Evolutionary conservation across 2,888 invertebrate species (phyloP), one percentile per base, ranked within the genome.

Genomic region (Zelleria hepariella): DNA sequence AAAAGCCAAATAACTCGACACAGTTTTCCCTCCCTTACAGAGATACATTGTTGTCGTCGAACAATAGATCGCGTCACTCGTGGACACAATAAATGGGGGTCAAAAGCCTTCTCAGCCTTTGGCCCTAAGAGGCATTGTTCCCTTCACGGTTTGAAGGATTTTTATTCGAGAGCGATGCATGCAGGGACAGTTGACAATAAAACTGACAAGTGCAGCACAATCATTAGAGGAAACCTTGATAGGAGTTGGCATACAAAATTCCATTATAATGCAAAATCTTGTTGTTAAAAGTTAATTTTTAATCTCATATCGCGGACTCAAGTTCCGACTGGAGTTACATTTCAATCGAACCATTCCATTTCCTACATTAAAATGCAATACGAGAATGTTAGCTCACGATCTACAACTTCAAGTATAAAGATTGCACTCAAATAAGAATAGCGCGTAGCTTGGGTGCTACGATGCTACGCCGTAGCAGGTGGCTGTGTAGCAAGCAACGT

Each of bases 81-180:
- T 15, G 21, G 26, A 54, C 59, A 53, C 59, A 54, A 47, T 24
- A 55, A 54, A 51, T 59, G 18, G 18, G 49, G 59, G 59, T 59
- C 59, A 59, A 59, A 59, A 56, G 54, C n/a, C 49, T 51, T n/a
- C 54, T 55, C 42, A 59, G 56, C 49, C 25, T 18, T 51, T 8
- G 15, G 24, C n/a, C 24, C 32, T 56, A 20, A 15, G 42, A 25
- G 26, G 54, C 55, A 59, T 59, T 59, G 59, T 59, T 59, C 55
- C 48, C 7, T 42, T 42, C 4, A 2, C 24, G 6, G 25, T 47
- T 42, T 57, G 7, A 47, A 57, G 23, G 42, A 21, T 26, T 25
- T 25, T 54, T n/a, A n/a, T n/a, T 51, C 20, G 21, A 51, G 51
- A 20, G 20, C 51, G 20, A 51, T 23, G 51, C 21, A 21, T 21